Evolutionary conservation across 2,888 invertebrate genomes (phyloP), one percentile per base, ranked within the genome.

Genomic region (Trachelus tabidus): DNA sequence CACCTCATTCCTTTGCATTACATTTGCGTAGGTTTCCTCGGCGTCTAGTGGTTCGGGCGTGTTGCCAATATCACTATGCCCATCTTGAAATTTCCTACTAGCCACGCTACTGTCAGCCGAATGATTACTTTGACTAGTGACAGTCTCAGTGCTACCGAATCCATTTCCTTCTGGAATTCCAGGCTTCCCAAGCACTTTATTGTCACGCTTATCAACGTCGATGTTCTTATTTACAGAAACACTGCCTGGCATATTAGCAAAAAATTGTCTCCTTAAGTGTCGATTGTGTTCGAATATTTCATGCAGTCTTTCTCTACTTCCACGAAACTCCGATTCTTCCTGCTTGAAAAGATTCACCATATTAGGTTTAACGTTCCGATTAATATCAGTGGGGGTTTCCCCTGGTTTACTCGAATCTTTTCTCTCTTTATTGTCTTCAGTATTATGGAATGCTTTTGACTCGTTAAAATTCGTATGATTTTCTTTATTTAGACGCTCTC

Each of bases 281-380:
- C 90, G 85, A 78, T 91, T 91, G 79, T 88, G 89, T 76, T 89
- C 88, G 82, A 91, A 91, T 75, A 91, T 91, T 79, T 91, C 91
- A 80, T 90, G 91, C 4, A 91, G 82, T 34, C 89, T 87, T 40
- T 90, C 91, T 12, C 90, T 82, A 75, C 90, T 91, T 4, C 86
- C 88, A 0, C 86, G 79, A 77, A 82, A 84, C 56, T 79, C 83
- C 73, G 80, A 79, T 77, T 78, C 81, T 31, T 77, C 75, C 73
- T 69, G 73, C 34, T 69, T 31, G 31, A 23, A 31, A 33, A 56
- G 33, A 34, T 34, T 35, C 23, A 75, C 69, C 31, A 33, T 23
- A 4, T 33, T 15, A 56, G 56, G 23, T 56, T 56, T 56, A 23
- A 9, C 56, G 2, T 2, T 9, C 23, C 23, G 15, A 15, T 71